Percentiles rank a stretch among this genome's conserved stretches.
phyloP scores from a whole-genome alignment of 1,140 invertebrate species.

The Pteromalus puparum region DNA sequence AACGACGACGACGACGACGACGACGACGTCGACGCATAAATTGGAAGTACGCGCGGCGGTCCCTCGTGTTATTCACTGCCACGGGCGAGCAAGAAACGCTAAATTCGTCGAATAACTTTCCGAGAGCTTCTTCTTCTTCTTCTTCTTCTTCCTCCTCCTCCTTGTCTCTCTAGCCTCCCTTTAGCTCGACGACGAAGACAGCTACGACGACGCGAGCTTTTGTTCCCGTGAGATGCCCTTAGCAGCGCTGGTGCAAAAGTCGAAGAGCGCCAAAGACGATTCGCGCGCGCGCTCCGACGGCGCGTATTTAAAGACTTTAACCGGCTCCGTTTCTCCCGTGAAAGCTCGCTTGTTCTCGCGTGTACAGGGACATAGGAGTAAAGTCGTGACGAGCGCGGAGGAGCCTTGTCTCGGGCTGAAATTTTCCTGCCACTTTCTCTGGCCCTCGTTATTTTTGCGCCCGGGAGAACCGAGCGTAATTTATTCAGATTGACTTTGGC shows the following conservation, averaged over 20 bases:
- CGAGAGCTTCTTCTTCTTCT: constrained; percentile 9
- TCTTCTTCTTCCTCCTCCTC: not conserved
- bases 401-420: not conserved
- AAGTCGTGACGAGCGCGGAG: not conserved
- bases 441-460: not conserved
- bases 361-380: not conserved
- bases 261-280: constrained; percentile 20
- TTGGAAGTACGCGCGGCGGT: constrained; percentile 37
- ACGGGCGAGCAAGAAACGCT: constrained; percentile 49
- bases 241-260: not conserved
- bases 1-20: not conserved
- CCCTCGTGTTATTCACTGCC: constrained; percentile 40
- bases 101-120: constrained; percentile 55
- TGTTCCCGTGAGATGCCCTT: constrained; percentile 23
- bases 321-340: constrained; percentile 44
- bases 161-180: no score
- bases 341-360: constrained; percentile 21
- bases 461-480: not conserved
- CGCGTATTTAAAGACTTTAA: constrained; percentile 64
- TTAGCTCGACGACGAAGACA: not conserved
- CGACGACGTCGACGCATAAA: constrained; percentile 30
- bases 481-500: no score
- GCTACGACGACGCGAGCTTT: constrained; percentile 21
- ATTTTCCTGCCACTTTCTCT: not conserved
- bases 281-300: not conserved